Percentiles rank a stretch among this genome's conserved stretches.
Conservation (phyloP, 2,113 vertebrate species). For the Bungarus multicinctus region DNA sequence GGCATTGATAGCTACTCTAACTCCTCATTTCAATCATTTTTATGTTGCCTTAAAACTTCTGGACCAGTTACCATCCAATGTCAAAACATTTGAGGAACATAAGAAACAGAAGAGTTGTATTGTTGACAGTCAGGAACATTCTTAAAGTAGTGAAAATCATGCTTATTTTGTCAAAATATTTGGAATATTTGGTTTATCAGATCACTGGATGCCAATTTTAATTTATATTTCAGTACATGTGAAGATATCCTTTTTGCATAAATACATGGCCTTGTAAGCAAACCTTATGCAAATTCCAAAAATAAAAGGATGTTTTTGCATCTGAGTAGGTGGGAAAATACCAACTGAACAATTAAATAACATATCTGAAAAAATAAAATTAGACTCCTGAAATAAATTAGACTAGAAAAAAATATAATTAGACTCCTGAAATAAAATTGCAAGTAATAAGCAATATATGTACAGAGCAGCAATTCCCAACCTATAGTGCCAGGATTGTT, state of each 20-base stretch:
- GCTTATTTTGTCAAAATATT: not conserved
- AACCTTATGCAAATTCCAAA: rapidly evolving
- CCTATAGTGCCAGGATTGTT: not conserved
- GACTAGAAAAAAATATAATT: constrained; percentile 18
- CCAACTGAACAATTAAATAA: not conserved
- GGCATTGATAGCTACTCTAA: not conserved
- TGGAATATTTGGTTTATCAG: not conserved
- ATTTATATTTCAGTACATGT: not conserved
- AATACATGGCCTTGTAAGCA: not conserved
- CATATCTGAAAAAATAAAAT: not conserved
- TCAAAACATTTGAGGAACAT: not conserved
- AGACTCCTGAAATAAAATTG: not conserved
- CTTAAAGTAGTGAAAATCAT: not conserved
- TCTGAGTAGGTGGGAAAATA: not conserved
- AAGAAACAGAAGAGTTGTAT: not conserved
- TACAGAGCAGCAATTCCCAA: not conserved
- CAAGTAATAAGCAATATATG: constrained; percentile 5
- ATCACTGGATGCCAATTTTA: not conserved
- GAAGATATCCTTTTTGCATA: not conserved
- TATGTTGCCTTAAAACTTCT: not conserved
- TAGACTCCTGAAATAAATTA: not conserved
- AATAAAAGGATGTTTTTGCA: not conserved
- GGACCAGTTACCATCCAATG: not conserved
- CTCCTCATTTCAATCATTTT: not conserved
- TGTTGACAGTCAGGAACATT: not conserved